phyloP scores from a whole-genome alignment of 2,113 vertebrate genomes.

The Trichomycterus rosablanca region DNA sequence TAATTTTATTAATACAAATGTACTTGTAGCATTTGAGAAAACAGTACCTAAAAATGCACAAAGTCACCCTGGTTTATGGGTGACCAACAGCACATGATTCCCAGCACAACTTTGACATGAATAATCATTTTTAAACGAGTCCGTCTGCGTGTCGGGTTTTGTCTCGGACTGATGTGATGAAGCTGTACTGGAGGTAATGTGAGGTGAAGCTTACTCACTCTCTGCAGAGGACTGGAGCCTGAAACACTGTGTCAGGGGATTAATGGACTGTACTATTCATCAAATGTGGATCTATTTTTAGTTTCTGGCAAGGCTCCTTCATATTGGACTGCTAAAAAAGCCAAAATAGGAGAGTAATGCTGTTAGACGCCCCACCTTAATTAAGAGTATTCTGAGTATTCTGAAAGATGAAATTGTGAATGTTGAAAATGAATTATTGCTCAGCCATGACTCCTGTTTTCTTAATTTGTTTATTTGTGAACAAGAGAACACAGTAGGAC shows the following conservation, averaged over 20 bases:
- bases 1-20: no score
- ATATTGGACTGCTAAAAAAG: conserved; percentile 28
- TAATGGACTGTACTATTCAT: conserved; percentile 54
- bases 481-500: neutral
- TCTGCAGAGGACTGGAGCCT: conserved; percentile 16
- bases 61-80: no score
- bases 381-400: conserved; percentile 18
- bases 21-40: no score
- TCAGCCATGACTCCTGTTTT: conserved; percentile 1
- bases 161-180: no score
- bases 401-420: conserved; percentile 21
- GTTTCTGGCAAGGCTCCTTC: conserved; percentile 24
- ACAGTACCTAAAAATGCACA: no score
- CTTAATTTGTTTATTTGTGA: neutral
- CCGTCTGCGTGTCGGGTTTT: no score
- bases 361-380: conserved; percentile 8
- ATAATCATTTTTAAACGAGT: no score
- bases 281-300: conserved; percentile 48
- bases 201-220: conserved; percentile 32
- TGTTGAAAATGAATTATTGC: conserved; percentile 17
- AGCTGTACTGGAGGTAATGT: conserved; percentile 16
- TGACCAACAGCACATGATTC: no score
- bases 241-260: conserved; percentile 38
- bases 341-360: conserved; percentile 32
- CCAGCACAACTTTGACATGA: no score